Percentiles rank a stretch among this genome's conserved stretches.
Evolutionary conservation across 30 jellyfish, hydroid and myxozoan genomes (phyloP).

Genomic region (Turritopsis rubra): DNA sequence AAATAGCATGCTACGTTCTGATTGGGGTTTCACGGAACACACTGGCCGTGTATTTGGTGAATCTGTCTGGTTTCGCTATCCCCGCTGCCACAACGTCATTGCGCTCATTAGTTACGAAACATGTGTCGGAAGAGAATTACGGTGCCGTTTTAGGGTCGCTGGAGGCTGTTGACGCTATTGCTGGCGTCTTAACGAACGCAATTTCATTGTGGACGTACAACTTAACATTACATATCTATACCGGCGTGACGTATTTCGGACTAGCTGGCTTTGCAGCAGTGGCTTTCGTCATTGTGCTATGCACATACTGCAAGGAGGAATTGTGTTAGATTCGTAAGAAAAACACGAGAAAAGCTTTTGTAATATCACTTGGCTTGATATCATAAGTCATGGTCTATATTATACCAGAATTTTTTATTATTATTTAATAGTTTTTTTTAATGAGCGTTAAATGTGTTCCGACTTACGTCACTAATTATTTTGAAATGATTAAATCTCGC

Average conservation of each 20-base stretch:
- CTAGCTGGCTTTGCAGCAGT: constrained; percentile 42
- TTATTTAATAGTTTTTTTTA: too few species aligned
- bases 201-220: constrained; percentile 51
- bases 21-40: constrained; percentile 54
- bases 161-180: constrained; percentile 73
- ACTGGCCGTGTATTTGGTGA: constrained; percentile 49
- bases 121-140: constrained; percentile 62
- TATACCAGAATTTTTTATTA: too few species aligned
- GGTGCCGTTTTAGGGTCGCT: constrained; percentile 69
- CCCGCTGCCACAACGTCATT: constrained; percentile 60
- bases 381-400: too few species aligned
- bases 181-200: constrained; percentile 52
- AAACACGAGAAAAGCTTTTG: too few species aligned
- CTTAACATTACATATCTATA: constrained; percentile 43
- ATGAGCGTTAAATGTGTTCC: too few species aligned
- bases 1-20: constrained; percentile 38
- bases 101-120: constrained; percentile 68
- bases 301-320: constrained; percentile 7
- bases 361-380: too few species aligned
- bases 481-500: too few species aligned
- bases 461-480: too few species aligned
- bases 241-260: constrained; percentile 57
- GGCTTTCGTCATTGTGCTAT: constrained; percentile 32
- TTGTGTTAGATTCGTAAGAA: too few species aligned
- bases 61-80: constrained; percentile 59